Base-by-base conservation (phyloP, 2,888 invertebrate genomes). In the Dynastes hyllus region DNA sequence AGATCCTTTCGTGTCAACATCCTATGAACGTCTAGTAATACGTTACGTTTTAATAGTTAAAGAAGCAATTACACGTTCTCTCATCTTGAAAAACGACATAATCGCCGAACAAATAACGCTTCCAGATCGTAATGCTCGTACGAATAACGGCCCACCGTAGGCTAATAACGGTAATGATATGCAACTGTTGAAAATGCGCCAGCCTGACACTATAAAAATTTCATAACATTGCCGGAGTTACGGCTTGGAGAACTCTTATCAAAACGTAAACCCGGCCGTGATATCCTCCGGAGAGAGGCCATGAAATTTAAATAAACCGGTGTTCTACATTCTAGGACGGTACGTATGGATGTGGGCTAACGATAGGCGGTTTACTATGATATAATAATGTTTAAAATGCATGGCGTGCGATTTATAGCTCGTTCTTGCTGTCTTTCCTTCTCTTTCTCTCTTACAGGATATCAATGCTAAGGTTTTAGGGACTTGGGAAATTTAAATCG, bases 301-400 rank as follows among this genome's bases (percentile, higher is more conserved):
- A 67, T 67, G 67, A 67, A 67, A 67, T 67, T 67, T 67, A 67
- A 67, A 67, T 67, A 67, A 67, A 67, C 67, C 67, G 53, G 40
- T 67, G 67, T 45, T 45, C 67, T 67, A 67, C 45, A 45, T 61
- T 45, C 67, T 67, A 67, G 40, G 67, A 67, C 45, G 67, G 6
- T n/a, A 45, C 67, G 67, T 67, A 45, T 67, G 67, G 40, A 40
- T 67, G 40, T 45, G 22, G 67, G 67, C 40, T 45, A 67, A 67
- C 67, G 40, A 45, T 67, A 67, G 67, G 40, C 45, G 67, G 45
- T 67, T 67, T 67, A 67, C 40, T 67, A 40, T 67, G 37, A 61
- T 61, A 61, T 67, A 67, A 61, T 61, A 61, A 67, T 16, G 67
- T 40, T 67, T 45, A 67, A 67, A 45, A 67, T 67, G 67, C 40